Evolutionary conservation across 2,888 invertebrate species (phyloP).

Genomic region (Heliconius ismenius): DNA sequence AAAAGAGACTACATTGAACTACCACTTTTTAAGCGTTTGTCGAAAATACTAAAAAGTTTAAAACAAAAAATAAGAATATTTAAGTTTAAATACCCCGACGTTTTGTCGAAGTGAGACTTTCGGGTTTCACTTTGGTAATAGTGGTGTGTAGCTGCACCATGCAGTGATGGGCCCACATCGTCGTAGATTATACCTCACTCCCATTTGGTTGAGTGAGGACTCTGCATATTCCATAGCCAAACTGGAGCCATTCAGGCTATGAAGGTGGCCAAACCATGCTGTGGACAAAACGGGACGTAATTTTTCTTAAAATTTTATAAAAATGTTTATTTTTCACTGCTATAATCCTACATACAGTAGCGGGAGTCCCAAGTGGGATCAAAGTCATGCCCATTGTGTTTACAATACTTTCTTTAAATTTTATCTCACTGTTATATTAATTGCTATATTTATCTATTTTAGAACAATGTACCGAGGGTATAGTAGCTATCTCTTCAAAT

Average conservation of each 20-base stretch:
- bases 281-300: too few species aligned
- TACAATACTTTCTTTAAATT: too few species aligned
- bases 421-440: too few species aligned
- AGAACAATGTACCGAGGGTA: constrained; percentile 99
- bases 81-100: constrained; percentile 55
- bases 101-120: constrained; percentile 61
- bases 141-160: constrained; percentile 79
- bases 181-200: constrained; percentile 83
- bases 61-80: background rate
- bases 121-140: constrained; percentile 58
- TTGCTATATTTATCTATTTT: constrained; percentile 46
- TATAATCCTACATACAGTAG: too few species aligned
- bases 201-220: constrained; percentile 79
- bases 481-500: constrained; percentile 99
- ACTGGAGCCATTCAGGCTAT: constrained; percentile 85
- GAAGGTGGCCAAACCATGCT: constrained; percentile 86
- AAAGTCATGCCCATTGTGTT: too few species aligned
- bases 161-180: constrained; percentile 82
- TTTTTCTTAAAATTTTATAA: too few species aligned
- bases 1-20: too few species aligned
- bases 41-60: too few species aligned
- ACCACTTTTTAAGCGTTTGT: too few species aligned
- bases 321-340: too few species aligned
- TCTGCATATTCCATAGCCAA: constrained; percentile 89
- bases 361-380: too few species aligned